Conservation (phyloP, 2,797 vertebrate species). For the Tadarida brasiliensis region DNA sequence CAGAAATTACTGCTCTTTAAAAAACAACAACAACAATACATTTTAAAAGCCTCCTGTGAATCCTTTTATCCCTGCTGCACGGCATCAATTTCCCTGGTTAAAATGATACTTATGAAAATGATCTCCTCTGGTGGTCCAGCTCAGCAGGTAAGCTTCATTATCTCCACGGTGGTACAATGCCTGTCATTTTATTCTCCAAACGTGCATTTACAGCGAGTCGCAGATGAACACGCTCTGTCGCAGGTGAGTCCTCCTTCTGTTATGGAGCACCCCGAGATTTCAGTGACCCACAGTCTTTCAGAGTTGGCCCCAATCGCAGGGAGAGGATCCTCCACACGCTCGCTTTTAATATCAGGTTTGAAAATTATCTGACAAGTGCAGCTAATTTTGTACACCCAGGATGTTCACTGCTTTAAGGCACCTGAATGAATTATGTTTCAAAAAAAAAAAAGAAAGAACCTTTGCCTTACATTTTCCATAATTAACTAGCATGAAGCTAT, state of each 20-base stretch:
- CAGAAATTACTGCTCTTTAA: neutral
- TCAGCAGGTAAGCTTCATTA: conserved; percentile 56
- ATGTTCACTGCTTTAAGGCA: conserved; percentile 47
- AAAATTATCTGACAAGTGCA: conserved; percentile 44
- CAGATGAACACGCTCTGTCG: neutral
- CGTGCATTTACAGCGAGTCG: conserved; percentile 17
- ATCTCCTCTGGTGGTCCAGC: neutral
- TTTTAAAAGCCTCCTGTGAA: neutral
- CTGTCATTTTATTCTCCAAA: conserved; percentile 54
- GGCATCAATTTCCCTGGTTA: conserved; percentile 59
- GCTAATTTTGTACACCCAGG: neutral
- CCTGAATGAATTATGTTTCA: conserved; percentile 47
- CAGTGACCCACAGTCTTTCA: neutral
- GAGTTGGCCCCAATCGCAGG: neutral
- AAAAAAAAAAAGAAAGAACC: neutral
- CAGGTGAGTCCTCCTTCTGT: neutral
- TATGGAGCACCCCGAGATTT: neutral
- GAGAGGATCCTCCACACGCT: neutral
- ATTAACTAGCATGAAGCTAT: conserved; percentile 45
- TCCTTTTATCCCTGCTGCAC: neutral
- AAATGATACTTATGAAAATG: conserved; percentile 53
- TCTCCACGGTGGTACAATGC: neutral
- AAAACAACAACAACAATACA: neutral
- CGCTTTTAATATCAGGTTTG: conserved; percentile 33
- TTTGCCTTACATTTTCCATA: conserved; percentile 41